A percentile compares a stretch with the other conserved stretches of the same genome.
These are phyloP conservation scores for Myotis lucifugus DNA, from an alignment of 2,113 vertebrate genomes.

Conservation along the genomic window DNA sequence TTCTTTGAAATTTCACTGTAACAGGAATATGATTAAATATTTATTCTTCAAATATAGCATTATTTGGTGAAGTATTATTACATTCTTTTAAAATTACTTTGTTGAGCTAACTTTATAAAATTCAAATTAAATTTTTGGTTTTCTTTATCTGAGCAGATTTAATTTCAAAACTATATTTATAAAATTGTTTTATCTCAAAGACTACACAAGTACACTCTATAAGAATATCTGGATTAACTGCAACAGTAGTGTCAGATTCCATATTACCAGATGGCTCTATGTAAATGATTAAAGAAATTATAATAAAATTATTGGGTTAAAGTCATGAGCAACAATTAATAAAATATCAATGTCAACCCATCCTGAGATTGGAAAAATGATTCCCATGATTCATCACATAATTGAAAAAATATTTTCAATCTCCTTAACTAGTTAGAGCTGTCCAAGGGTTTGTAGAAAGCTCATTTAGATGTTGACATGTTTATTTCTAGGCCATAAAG, in stretches of 20 bases:
- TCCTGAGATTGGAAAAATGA: background rate
- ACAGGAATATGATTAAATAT: background rate
- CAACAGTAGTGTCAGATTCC: background rate
- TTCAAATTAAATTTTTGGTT: background rate
- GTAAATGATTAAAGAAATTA: slow-evolving; percentile 47
- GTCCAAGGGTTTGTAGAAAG: slow-evolving; percentile 70
- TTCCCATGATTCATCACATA: slow-evolving; percentile 25
- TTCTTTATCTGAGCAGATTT: background rate
- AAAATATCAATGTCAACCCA: slow-evolving; percentile 25
- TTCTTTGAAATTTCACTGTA: background rate
- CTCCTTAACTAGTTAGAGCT: slow-evolving; percentile 41
- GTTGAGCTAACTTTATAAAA: background rate
- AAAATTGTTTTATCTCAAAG: slow-evolving; percentile 14
- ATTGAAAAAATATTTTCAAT: slow-evolving; percentile 18
- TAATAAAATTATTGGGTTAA: slow-evolving; percentile 16
- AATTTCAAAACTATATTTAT: slow-evolving; percentile 16
- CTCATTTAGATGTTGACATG: slow-evolving; percentile 63
- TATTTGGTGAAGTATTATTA: background rate
- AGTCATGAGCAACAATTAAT: slow-evolving; percentile 17
- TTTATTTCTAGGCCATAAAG: slow-evolving; percentile 71
- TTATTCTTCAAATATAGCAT: slow-evolving; percentile 18
- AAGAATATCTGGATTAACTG: background rate
- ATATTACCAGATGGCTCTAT: background rate
- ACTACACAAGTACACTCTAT: background rate
- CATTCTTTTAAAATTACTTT: slow-evolving; percentile 3